Base-by-base conservation (phyloP, 1,140 invertebrate species). In the Trichomalopsis sarcophagae region DNA sequence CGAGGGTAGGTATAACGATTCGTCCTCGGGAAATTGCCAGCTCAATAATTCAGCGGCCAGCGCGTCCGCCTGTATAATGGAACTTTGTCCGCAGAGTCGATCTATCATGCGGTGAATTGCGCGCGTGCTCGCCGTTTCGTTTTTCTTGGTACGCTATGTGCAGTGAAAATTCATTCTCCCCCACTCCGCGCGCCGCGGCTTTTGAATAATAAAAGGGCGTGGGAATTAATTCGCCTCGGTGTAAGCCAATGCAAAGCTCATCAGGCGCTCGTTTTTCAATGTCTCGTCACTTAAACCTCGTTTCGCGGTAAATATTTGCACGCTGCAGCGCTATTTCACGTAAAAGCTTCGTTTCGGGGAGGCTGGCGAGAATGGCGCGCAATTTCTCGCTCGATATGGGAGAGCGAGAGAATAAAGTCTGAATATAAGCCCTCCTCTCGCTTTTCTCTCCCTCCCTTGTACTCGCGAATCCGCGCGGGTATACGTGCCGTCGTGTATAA, bases 51-150 rank as follows among this genome's bases (percentile, higher is more conserved):
- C 92, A 93, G 88, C 88, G 87, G 81, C 86, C 21, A 13, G 73
- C 69, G 21, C 71, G 50, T 75, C 44, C 47, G 73, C 69, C 27
- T 55, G 50, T 75, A 90, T 93, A 93, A 93, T 93, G 91, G 91
- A 92, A 92, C 89, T 92, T 91, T 11, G 91, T 91, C 90, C 89
- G 85, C 89, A 85, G 87, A 88, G 89, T 92, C 92, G 91, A 93
- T 93, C 91, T 92, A 92, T 93, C 92, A 93, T 91, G 89, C 68
- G 50, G 91, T 85, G 91, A 92, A 93, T 92, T 92, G 89, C 91
- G 89, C 89, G 88, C 86, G 90, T 88, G 90, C 90, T 89, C 91
- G 14, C 47, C 47, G n/a, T 69, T 23, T 44, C 30, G 4, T 69
- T 76, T n/a, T 66, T 47, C 23, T 62, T 62, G 6, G 4, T 36